Percentiles rank a stretch among this genome's conserved stretches.
phyloP scores from a whole-genome alignment of 2,888 invertebrate genomes.

The Yponomeuta evonymella region DNA sequence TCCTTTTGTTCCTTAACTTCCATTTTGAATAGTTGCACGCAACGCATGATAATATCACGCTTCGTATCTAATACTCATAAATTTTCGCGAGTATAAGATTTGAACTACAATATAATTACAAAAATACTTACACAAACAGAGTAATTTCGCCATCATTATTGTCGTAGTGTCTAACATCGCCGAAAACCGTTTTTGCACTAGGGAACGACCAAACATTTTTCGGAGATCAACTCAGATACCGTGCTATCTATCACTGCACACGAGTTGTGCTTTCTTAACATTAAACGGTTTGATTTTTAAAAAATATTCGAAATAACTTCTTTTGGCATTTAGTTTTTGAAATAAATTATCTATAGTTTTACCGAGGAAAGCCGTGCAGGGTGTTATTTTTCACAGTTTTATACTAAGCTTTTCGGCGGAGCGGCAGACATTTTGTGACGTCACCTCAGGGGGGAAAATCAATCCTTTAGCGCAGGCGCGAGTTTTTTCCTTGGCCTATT shows the following conservation, averaged over 20 bases:
- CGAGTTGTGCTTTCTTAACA: constrained; percentile 23
- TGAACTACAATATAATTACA: neutral
- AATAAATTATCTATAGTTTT: neutral
- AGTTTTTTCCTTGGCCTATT: constrained; percentile 59
- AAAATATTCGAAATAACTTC: neutral
- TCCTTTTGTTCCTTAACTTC: neutral
- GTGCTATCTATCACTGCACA: constrained; percentile 31
- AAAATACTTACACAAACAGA: constrained; percentile 60
- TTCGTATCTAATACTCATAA: too few relatives aligned
- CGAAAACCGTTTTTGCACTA: constrained; percentile 41
- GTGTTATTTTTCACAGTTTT: constrained; percentile 47
- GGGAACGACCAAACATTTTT: constrained; percentile 43
- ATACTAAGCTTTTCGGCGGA: constrained; percentile 48
- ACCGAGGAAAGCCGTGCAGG: neutral
- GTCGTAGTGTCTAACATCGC: constrained; percentile 39
- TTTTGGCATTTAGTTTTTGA: constrained; percentile 1
- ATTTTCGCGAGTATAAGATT: too few relatives aligned
- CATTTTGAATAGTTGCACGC: neutral
- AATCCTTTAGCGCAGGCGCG: constrained; percentile 62
- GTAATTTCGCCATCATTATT: constrained; percentile 43
- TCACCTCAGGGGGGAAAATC: constrained; percentile 56
- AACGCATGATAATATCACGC: neutral
- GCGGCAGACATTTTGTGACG: constrained; percentile 64
- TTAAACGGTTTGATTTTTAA: constrained; percentile 30
- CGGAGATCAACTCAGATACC: constrained; percentile 35